Evolutionary conservation across 1,140 invertebrate genomes (phyloP).

Genomic region (Anagrus nilaparvatae): DNA sequence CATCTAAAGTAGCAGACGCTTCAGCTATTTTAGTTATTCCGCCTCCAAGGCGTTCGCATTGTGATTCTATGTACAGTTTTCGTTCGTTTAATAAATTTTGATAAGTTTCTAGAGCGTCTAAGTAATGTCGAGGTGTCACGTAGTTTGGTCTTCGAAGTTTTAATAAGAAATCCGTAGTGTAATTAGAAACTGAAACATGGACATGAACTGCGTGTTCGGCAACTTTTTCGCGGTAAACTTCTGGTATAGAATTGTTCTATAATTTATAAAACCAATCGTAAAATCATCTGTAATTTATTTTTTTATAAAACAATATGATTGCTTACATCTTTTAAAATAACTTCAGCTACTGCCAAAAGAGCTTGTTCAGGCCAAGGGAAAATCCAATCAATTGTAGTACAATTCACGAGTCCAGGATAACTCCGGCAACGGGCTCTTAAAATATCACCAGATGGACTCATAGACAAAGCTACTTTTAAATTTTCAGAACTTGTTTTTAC

Average conservation of each 20-base stretch:
- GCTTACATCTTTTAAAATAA: conserved; percentile 57
- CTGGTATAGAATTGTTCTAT: conserved; percentile 52
- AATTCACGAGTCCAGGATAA: conserved; percentile 86
- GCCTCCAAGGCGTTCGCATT: conserved; percentile 21
- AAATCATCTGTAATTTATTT: neutral
- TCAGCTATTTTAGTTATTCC: conserved; percentile 71
- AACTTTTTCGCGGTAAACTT: conserved; percentile 53
- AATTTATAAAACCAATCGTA: conserved; percentile 5
- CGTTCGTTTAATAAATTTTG: conserved; percentile 59
- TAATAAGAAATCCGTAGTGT: conserved; percentile 59
- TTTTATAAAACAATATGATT: conserved; percentile 12
- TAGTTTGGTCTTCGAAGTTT: conserved; percentile 69
- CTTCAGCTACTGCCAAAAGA: conserved; percentile 70
- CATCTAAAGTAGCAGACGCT: conserved; percentile 59
- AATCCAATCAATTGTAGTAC: conserved; percentile 89
- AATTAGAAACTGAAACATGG: conserved; percentile 60
- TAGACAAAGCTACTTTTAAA: conserved; percentile 80
- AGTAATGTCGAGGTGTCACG: conserved; percentile 82
- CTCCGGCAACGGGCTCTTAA: conserved; percentile 72
- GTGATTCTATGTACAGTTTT: conserved; percentile 35
- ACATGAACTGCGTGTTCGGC: conserved; percentile 77
- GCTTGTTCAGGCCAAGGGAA: conserved; percentile 87
- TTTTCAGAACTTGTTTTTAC: conserved; percentile 64
- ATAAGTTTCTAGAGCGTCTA: conserved; percentile 76
- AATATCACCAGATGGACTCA: conserved; percentile 76